A percentile compares a stretch with the other conserved stretches of the same genome.
Evolutionary conservation across 2,797 vertebrate genomes (phyloP).

Genomic region (Toxotes lorentzi): DNA sequence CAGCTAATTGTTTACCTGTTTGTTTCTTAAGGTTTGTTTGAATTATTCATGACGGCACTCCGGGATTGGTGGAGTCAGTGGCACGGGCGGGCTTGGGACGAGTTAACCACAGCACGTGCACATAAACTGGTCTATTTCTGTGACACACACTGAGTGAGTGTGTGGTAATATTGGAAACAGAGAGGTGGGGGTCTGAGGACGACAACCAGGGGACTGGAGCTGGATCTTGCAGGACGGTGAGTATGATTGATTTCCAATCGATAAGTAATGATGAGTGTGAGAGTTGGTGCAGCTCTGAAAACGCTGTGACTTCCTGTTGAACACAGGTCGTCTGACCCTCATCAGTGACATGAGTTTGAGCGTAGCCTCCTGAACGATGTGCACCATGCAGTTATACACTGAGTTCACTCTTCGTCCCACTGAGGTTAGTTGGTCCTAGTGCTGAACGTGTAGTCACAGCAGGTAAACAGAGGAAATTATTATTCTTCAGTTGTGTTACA

Average conservation of each 20-base stretch:
- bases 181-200: background rate
- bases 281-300: background rate
- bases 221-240: conserved; percentile 33
- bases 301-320: too few relatives aligned
- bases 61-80: conserved; percentile 50
- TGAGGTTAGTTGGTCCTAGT: too few relatives aligned
- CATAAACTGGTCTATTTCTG: background rate
- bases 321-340: too few relatives aligned
- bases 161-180: background rate
- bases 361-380: too few relatives aligned
- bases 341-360: too few relatives aligned
- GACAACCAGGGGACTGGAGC: background rate
- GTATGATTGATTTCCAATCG: conserved; percentile 9
- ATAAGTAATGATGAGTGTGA: background rate
- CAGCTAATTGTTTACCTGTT: conserved; percentile 66
- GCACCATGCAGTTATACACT: too few relatives aligned
- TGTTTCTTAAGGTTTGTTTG: background rate
- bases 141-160: background rate
- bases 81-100: conserved; percentile 47
- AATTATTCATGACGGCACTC: conserved; percentile 52
- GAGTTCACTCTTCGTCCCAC: too few relatives aligned
- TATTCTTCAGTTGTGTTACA: too few relatives aligned
- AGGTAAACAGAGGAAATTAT: too few relatives aligned
- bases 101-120: background rate
- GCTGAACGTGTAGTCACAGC: too few relatives aligned